Evolutionary conservation across 2,797 vertebrate species (phyloP).

Genomic region (Syngnathus rostellatus): DNA sequence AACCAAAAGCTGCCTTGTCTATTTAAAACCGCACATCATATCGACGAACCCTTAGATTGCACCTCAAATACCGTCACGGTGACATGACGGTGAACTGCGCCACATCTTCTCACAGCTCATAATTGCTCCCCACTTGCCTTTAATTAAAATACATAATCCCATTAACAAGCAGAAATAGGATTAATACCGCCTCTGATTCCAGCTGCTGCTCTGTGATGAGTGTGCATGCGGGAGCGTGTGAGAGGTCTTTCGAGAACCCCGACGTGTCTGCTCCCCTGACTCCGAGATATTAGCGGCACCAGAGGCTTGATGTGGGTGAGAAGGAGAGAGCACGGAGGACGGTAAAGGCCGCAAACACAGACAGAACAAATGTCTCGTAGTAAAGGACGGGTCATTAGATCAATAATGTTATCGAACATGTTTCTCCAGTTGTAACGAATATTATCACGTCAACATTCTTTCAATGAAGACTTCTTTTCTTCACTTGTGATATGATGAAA

Average conservation of each 20-base stretch:
- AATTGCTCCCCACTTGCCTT: constrained; percentile 69
- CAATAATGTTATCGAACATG: not conserved
- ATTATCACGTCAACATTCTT: not conserved
- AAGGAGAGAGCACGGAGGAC: constrained; percentile 21
- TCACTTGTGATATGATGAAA: not conserved
- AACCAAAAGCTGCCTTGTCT: not conserved
- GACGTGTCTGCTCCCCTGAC: constrained; percentile 41
- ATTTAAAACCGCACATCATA: constrained; percentile 2
- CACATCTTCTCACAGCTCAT: constrained; percentile 61
- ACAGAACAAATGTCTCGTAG: not conserved
- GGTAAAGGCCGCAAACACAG: constrained; percentile 20
- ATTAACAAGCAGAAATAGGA: constrained; percentile 73
- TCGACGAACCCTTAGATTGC: constrained; percentile 32
- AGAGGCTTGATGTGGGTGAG: constrained; percentile 42
- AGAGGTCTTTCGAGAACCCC: constrained; percentile 5
- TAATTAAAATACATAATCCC: constrained; percentile 76
- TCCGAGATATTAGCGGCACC: constrained; percentile 48
- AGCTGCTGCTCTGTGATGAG: constrained; percentile 57
- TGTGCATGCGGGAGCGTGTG: constrained; percentile 7
- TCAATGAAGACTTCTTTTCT: not conserved
- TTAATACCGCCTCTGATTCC: constrained; percentile 67
- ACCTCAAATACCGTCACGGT: constrained; percentile 44
- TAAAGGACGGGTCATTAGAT: constrained; percentile 7
- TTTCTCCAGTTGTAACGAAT: not conserved
- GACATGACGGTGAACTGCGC: constrained; percentile 52